Percentiles rank a stretch among this genome's conserved stretches.
phyloP scores from a whole-genome alignment of 2,797 vertebrate genomes.

The Pseudochromis fuscus region DNA sequence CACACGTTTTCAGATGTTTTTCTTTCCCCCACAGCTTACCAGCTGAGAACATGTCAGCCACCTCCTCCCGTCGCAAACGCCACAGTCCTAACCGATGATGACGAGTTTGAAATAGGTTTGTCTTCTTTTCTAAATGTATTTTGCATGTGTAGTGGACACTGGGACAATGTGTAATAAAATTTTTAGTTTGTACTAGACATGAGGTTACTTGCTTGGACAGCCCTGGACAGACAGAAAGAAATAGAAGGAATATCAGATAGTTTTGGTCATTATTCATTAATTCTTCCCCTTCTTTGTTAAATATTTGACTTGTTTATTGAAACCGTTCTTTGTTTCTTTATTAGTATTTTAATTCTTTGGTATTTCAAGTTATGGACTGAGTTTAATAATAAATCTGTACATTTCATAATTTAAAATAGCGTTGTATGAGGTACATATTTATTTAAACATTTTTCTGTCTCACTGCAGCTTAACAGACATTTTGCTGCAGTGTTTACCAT shows the following conservation, averaged over 20 bases:
- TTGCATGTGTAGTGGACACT: conserved; percentile 40
- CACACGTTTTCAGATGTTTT: conserved; percentile 37
- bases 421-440: not conserved
- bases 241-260: conserved; percentile 6
- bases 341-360: not conserved
- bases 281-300: not conserved
- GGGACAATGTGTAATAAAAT: conserved; percentile 38
- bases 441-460: conserved; percentile 8
- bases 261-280: conserved; percentile 24
- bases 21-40: conserved; percentile 88
- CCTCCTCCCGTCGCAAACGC: conserved; percentile 91
- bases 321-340: not conserved
- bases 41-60: conserved; percentile 93
- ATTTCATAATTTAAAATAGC: conserved; percentile 5
- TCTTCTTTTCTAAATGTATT: conserved; percentile 74
- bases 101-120: conserved; percentile 98
- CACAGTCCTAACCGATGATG: conserved; percentile 92
- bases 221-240: not conserved
- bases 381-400: conserved; percentile 1
- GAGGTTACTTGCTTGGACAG: conserved; percentile 35
- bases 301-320: not conserved
- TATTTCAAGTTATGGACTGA: no score
- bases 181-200: conserved; percentile 30
- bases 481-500: not conserved
- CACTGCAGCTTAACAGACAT: not conserved